Percentiles rank a stretch among this genome's conserved stretches.
Conservation (phyloP, 92 coral and sea anemone genomes). For the Parazoanthus atlanticus region DNA sequence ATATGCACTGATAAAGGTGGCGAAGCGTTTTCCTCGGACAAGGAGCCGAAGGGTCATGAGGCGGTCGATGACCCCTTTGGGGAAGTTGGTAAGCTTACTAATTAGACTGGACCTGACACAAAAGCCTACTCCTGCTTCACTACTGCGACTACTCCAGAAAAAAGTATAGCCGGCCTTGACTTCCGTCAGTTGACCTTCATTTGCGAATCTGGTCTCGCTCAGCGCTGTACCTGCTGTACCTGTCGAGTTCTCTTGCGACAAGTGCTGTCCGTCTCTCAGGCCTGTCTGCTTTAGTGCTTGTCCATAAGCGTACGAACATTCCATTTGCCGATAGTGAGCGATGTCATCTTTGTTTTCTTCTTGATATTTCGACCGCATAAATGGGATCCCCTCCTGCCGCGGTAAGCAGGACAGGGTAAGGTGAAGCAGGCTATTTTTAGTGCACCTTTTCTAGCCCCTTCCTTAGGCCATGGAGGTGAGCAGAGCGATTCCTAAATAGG, state of each 20-base stretch:
- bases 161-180: constrained; percentile 20
- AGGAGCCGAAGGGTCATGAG: constrained; percentile 55
- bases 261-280: constrained; percentile 28
- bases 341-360: background rate
- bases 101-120: constrained; percentile 37
- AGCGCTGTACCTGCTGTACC: constrained; percentile 18
- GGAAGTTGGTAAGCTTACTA: constrained; percentile 29
- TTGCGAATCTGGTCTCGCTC: constrained; percentile 5
- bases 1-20: constrained; percentile 62
- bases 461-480: background rate
- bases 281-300: background rate
- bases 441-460: constrained; percentile 4
- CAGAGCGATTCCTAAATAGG: constrained; percentile 7
- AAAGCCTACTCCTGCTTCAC: constrained; percentile 60
- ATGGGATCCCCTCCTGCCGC: background rate
- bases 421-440: background rate
- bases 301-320: background rate
- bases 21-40: constrained; percentile 1
- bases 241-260: background rate
- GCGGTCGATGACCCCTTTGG: constrained; percentile 49
- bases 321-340: background rate
- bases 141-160: constrained; percentile 16
- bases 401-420: background rate
- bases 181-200: constrained; percentile 15
- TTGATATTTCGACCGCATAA: background rate